These are phyloP conservation scores for Gortyna flavago DNA, from an alignment of 2,888 invertebrate genomes.

Conservation along the genomic window DNA sequence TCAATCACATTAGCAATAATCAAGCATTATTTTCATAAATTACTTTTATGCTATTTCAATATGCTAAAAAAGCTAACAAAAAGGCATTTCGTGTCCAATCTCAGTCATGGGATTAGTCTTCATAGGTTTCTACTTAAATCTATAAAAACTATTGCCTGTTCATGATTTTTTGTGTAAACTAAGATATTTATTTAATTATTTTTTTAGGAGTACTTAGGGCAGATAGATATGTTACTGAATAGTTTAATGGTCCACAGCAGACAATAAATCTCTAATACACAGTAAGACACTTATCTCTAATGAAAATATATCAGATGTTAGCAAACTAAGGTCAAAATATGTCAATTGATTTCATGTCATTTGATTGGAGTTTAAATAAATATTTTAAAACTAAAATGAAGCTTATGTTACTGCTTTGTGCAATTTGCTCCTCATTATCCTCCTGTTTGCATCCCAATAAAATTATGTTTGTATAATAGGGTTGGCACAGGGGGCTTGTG, in stretches of 20 bases:
- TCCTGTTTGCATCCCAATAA: not conserved
- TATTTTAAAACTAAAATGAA: not conserved
- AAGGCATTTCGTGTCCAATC: not conserved
- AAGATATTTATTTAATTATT: not conserved
- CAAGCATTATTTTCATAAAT: constrained; percentile 13
- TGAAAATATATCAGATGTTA: not conserved
- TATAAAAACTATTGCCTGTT: not conserved
- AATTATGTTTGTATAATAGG: not conserved
- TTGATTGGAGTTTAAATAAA: not conserved
- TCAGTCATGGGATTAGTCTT: constrained; percentile 11
- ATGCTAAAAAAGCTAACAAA: not conserved
- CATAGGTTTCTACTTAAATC: not conserved
- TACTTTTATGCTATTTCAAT: not conserved
- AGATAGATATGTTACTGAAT: not conserved
- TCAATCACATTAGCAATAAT: constrained; percentile 26
- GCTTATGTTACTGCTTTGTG: not conserved
- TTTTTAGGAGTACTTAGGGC: not conserved
- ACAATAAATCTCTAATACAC: too few relatives aligned
- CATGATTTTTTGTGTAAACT: not conserved
- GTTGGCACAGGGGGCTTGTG: too few relatives aligned
- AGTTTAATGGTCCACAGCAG: not conserved
- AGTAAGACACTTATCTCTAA: not conserved
- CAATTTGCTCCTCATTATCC: not conserved
- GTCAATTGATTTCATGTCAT: not conserved
- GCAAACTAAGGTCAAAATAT: not conserved